phyloP scores from a whole-genome alignment of 2,113 vertebrate genomes.

The Syngnathus scovelli region DNA sequence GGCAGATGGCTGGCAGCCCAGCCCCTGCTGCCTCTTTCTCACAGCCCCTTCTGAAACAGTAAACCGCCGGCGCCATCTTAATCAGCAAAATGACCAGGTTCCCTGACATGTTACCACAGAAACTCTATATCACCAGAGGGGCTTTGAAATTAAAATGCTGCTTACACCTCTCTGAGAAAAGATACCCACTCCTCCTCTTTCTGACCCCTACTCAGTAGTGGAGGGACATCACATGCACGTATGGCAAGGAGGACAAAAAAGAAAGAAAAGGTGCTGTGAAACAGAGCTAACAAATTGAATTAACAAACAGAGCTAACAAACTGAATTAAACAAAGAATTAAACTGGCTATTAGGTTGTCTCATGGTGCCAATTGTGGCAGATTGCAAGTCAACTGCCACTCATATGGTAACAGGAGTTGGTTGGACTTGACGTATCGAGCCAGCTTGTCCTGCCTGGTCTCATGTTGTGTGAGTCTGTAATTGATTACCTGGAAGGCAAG shows the following conservation, averaged over 20 bases:
- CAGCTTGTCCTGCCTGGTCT: no score
- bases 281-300: slow-evolving; percentile 12
- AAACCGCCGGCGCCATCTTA: slow-evolving; percentile 47
- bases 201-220: slow-evolving; percentile 12
- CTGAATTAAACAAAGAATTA: slow-evolving; percentile 61
- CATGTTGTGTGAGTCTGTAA: no score
- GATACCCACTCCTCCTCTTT: slow-evolving; percentile 6
- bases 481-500: no score
- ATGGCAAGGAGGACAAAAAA: slow-evolving; percentile 19
- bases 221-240: slow-evolving; percentile 28
- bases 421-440: no score
- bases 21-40: slow-evolving; percentile 51
- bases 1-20: slow-evolving; percentile 48
- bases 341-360: no score
- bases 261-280: slow-evolving; percentile 2
- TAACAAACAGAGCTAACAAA: slow-evolving; percentile 38
- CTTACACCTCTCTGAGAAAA: slow-evolving; percentile 22
- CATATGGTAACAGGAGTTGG: no score
- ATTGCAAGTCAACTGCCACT: no score
- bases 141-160: slow-evolving; percentile 45
- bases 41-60: slow-evolving; percentile 31
- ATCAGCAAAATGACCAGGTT: slow-evolving; percentile 50
- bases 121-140: slow-evolving; percentile 29
- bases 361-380: no score
- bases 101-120: slow-evolving; percentile 21